These are phyloP conservation scores for Mercenaria mercenaria DNA, from an alignment of 1,140 invertebrate species.

Conservation along the genomic window DNA sequence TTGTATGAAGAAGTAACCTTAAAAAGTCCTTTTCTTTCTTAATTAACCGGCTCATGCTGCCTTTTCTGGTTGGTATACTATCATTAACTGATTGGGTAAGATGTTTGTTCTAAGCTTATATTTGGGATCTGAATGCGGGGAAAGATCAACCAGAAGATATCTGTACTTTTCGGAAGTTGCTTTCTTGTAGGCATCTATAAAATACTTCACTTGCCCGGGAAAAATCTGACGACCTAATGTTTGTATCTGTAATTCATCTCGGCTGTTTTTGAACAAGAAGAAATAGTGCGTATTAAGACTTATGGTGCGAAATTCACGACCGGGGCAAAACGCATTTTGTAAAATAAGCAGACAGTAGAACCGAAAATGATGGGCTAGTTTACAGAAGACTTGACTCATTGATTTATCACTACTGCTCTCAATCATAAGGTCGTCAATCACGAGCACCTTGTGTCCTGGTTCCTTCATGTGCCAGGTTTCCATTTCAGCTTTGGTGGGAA, in stretches of 20 bases:
- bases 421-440: constrained; percentile 27
- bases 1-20: background rate
- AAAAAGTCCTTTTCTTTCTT: constrained; percentile 46
- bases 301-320: constrained; percentile 29
- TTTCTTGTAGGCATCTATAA: constrained; percentile 50
- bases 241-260: constrained; percentile 52
- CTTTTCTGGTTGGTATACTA: constrained; percentile 32
- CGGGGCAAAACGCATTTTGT: constrained; percentile 30
- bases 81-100: constrained; percentile 48
- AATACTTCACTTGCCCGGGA: constrained; percentile 30
- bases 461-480: constrained; percentile 44
- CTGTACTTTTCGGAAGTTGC: constrained; percentile 35
- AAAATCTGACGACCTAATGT: constrained; percentile 37
- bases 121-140: constrained; percentile 45
- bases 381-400: background rate
- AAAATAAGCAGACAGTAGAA: background rate
- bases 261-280: constrained; percentile 50
- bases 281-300: constrained; percentile 49
- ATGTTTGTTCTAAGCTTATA: constrained; percentile 50
- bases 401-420: constrained; percentile 3
- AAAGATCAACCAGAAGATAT: constrained; percentile 52
- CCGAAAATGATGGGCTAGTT: background rate
- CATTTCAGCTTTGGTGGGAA: constrained; percentile 33
- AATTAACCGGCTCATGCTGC: constrained; percentile 35
- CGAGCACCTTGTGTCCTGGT: constrained; percentile 13